Base-by-base conservation (phyloP, 2,888 invertebrate genomes). In the Peribatodes rhomboidaria region DNA sequence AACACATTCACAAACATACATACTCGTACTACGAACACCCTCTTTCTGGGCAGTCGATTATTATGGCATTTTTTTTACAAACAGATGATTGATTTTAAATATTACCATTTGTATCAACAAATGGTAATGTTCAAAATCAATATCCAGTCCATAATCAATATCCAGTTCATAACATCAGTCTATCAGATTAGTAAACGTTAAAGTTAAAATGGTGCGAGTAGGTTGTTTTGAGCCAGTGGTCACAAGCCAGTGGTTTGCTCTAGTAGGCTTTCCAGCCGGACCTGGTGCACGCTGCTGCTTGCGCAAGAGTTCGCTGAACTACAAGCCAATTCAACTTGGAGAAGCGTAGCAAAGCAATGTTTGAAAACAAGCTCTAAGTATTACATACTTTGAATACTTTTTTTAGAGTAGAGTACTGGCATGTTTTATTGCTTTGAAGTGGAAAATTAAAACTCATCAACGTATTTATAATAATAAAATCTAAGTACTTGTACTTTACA, bases 231-330 rank as follows among this genome's bases (percentile, higher is more conserved):
- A n/a, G n/a, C n/a, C n/a, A 33, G 49, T 31, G 27, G 33, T 60
- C 53, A 46, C n/a, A 52, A 35, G 39, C 68, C 69, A 60, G 61
- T 64, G 68, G 68, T 79, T 90, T 89, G 86, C 89, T 85, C 86
- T 89, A 90, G 88, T 81, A 80, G 87, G 85, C 82, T 87, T 85
- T 84, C 86, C 86, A 84, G 83, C 87, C 88, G 87, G 88, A 86
- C 83, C 78, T 84, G 80, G 72, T 76, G 78, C 77, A 74, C 73
- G 72, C 57, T 59, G 67, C 59, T 65, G 71, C 80, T 90, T 91
- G 85, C 85, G 88, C 83, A 91, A 91, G 68, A 82, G 90, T 90
- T 90, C 90, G 86, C 81, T 89, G 90, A 91, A 90, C 39, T 22
- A 22, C 46, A 33, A 72, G 78, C 76, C 79, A 77, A 64, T 61